Percentiles rank a stretch among this genome's conserved stretches.
phyloP scores from a whole-genome alignment of 1,140 invertebrate species.

The Cherax destructor region DNA sequence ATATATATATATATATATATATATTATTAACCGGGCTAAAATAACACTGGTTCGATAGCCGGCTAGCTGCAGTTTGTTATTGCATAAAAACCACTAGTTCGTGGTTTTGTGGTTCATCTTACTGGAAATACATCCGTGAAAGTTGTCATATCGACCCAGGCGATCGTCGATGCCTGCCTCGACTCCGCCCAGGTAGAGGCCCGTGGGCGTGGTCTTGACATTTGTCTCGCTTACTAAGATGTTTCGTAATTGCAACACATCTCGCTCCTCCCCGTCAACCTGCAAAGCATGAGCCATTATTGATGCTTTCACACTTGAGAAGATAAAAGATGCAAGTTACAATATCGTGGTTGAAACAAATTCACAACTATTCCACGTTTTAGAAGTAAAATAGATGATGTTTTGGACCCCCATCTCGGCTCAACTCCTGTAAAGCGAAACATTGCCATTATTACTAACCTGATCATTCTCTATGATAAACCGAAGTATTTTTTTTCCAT shows the following conservation, averaged over 20 bases:
- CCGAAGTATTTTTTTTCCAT: too few relatives aligned
- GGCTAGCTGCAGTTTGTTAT: too few relatives aligned
- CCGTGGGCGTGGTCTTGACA: neutral
- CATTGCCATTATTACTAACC: too few relatives aligned
- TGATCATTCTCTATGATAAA: too few relatives aligned
- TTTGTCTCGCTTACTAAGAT: neutral
- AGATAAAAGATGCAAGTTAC: neutral
- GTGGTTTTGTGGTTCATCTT: neutral
- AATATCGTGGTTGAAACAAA: neutral
- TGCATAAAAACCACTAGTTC: too few relatives aligned
- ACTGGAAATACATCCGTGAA: conserved; percentile 45
- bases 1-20: too few relatives aligned
- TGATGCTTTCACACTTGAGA: neutral
- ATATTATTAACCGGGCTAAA: too few relatives aligned
- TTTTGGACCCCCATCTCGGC: too few relatives aligned
- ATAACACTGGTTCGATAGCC: too few relatives aligned
- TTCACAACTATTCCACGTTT: neutral
- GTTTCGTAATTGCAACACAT: neutral
- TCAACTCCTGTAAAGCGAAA: too few relatives aligned
- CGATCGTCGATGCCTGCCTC: conserved; percentile 25
- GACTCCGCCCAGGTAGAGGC: conserved; percentile 22
- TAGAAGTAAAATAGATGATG: too few relatives aligned
- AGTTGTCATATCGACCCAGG: conserved; percentile 11
- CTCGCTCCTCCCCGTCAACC: conserved; percentile 18
- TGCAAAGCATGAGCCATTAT: neutral